Conservation (phyloP, 2,888 invertebrate genomes). For the Acleris cristana region DNA sequence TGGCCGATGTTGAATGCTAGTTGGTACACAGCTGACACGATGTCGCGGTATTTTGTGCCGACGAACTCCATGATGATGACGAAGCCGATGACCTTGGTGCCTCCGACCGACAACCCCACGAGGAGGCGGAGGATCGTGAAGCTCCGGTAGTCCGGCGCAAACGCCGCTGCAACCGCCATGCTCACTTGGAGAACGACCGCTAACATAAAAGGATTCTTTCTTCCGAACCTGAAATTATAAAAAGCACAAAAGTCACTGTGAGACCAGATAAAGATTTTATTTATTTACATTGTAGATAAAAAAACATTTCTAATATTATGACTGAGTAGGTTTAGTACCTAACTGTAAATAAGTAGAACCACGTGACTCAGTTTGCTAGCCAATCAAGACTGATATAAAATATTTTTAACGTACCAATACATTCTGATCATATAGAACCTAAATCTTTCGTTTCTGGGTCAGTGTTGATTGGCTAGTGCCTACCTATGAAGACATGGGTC, state of each 20-base stretch:
- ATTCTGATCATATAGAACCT: too few species aligned
- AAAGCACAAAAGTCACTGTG: not conserved
- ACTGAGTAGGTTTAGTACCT: too few species aligned
- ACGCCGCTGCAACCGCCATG: slow-evolving; percentile 87
- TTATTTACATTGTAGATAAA: too few species aligned
- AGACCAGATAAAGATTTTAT: not conserved
- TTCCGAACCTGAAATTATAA: slow-evolving; percentile 85
- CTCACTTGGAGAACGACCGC: slow-evolving; percentile 88
- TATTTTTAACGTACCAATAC: too few species aligned
- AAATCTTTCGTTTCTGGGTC: too few species aligned
- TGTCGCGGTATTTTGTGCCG: slow-evolving; percentile 81
- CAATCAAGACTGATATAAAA: too few species aligned
- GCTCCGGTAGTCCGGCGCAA: slow-evolving; percentile 83
- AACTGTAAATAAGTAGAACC: too few species aligned
- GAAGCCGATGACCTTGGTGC: slow-evolving; percentile 88
- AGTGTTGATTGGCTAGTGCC: too few species aligned
- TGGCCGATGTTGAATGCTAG: slow-evolving; percentile 88
- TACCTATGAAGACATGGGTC: too few species aligned
- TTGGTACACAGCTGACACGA: slow-evolving; percentile 86
- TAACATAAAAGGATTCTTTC: slow-evolving; percentile 87
- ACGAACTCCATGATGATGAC: slow-evolving; percentile 87
- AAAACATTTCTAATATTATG: too few species aligned
- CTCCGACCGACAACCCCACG: slow-evolving; percentile 89
- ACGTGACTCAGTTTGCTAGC: too few species aligned
- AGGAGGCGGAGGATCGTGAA: slow-evolving; percentile 88